Evolutionary conservation across 2,113 vertebrate genomes (phyloP).

Genomic region (Otis tarda): DNA sequence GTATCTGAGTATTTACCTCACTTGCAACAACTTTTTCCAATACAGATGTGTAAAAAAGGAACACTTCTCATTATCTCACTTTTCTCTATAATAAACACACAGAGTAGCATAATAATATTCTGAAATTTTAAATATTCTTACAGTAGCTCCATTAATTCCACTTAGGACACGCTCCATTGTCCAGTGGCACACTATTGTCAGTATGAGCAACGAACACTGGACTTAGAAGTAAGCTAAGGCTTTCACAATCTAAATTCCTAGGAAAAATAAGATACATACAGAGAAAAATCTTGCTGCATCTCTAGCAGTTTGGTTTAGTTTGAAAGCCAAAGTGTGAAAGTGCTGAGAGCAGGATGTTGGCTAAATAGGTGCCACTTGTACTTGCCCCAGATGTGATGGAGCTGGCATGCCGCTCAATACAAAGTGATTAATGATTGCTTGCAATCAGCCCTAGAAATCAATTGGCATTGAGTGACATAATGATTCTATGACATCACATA

Average conservation of each 20-base stretch:
- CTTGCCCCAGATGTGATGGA: conserved; percentile 52
- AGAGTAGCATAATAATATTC: not conserved
- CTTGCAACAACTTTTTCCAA: not conserved
- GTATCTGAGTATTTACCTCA: not conserved
- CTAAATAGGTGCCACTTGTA: conserved; percentile 63
- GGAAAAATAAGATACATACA: not conserved
- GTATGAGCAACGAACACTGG: not conserved
- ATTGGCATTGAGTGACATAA: conserved; percentile 63
- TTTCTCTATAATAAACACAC: not conserved
- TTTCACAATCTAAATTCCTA: not conserved
- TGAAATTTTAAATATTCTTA: not conserved
- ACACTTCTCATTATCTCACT: not conserved
- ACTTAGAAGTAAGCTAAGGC: not conserved
- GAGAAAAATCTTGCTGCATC: not conserved
- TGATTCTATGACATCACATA: conserved; percentile 40
- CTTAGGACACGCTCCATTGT: not conserved
- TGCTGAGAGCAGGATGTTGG: conserved; percentile 57
- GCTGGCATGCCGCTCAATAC: conserved; percentile 49
- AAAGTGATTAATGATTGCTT: conserved; percentile 63
- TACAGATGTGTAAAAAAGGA: not conserved
- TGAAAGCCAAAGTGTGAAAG: not conserved
- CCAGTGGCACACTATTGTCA: not conserved
- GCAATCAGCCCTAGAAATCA: conserved; percentile 67
- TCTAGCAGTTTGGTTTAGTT: not conserved
- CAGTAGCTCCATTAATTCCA: not conserved